These are phyloP conservation scores for Carettochelys insculpta DNA, from an alignment of 2,113 vertebrate genomes.

Conservation along the genomic window DNA sequence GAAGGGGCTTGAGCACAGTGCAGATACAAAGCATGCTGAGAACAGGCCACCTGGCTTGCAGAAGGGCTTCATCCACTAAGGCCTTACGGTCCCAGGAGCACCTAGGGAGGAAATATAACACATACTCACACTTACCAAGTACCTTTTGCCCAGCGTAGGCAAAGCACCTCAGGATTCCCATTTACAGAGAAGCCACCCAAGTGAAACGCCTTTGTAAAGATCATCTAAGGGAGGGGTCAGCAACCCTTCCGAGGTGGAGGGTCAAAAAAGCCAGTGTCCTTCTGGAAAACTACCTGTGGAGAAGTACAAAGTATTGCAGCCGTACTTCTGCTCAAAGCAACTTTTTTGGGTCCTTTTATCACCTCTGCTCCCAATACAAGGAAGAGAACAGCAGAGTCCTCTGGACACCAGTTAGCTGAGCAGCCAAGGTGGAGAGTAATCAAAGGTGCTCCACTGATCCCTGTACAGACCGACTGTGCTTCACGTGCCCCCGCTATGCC, in stretches of 20 bases:
- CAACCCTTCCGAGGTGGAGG: too few species aligned
- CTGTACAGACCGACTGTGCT: neutral
- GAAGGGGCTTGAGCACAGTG: too few species aligned
- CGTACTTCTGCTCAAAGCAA: too few species aligned
- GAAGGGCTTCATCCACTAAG: neutral
- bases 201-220: neutral
- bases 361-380: too few species aligned
- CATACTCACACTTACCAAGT: neutral
- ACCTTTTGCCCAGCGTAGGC: neutral
- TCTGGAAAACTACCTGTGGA: too few species aligned
- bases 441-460: neutral
- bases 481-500: neutral
- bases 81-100: neutral
- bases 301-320: too few species aligned
- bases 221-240: neutral
- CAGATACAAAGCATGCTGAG: neutral
- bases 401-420: neutral
- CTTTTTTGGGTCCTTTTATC: too few species aligned
- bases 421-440: neutral
- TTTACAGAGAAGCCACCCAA: neutral
- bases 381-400: neutral
- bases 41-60: neutral
- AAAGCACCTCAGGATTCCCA: neutral
- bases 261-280: neutral
- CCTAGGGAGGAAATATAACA: neutral